Base-by-base conservation (phyloP, 1,140 invertebrate genomes). In the Drosophila aff. region DNA sequence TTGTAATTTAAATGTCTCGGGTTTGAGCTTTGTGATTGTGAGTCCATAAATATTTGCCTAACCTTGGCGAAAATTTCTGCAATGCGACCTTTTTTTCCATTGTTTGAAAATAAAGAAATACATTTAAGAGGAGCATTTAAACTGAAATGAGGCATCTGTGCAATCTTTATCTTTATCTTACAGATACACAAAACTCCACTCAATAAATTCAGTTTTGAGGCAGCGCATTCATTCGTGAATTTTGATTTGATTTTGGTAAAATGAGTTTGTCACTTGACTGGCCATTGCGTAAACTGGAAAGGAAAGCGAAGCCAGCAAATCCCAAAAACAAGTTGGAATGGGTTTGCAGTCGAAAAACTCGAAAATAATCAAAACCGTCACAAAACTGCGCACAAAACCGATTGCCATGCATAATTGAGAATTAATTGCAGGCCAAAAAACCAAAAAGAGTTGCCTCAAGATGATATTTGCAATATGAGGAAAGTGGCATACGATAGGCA, bases 251-350 rank as follows among this genome's bases (percentile, higher is more conserved):
- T 78, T 65, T 77, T 78, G 57, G 64, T 77, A 74, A 77, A 77
- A 61, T 59, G 75, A 60, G 33, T 77, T 77, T 78, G 75, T 68
- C 63, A 69, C 65, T 68, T 50, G 41, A 52, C 31, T 53, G 41
- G 38, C 33, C 69, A 73, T 77, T 77, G 75, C 75, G 65, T 77
- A 77, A 77, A 77, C 75, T 78, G 75, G 75, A 78, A 78, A 78
- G 64, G 73, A 76, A 76, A 77, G 73, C 67, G 50, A 38, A 40
- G 55, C 41, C 18, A 68, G 49, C 62, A 76, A 76, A 49, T 50
- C 43, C 64, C 41, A 55, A 40, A 69, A 69, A 78, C 75, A 15
- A 78, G 75, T 78, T 62, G 31, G 40, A 36, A 61, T 18, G 10
- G 50, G 40, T 76, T 76, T 76, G 74, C 46, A 76, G 62, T 58